A percentile compares a stretch with the other conserved stretches of the same genome.
phyloP scores from a whole-genome alignment of 2,888 invertebrate species.

The Dynastes hyllus region DNA sequence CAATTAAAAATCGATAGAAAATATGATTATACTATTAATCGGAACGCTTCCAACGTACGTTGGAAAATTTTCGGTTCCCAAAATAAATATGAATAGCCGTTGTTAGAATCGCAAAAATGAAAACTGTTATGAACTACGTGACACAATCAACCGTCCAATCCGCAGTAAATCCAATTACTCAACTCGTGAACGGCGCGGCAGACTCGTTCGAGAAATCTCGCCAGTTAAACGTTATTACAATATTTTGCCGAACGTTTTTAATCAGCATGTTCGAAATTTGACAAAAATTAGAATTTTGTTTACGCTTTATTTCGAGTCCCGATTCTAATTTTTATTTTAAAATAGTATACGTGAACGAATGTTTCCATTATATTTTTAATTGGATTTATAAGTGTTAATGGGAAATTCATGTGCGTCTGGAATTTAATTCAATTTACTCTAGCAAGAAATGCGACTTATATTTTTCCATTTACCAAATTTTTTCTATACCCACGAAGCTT shows the following conservation, averaged over 20 bases:
- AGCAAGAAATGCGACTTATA: no score
- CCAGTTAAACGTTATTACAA: constrained; percentile 37
- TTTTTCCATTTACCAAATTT: no score
- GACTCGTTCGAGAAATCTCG: constrained; percentile 31
- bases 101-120: constrained; percentile 28
- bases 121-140: constrained; percentile 51
- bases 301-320: background rate
- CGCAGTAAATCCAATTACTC: constrained; percentile 48
- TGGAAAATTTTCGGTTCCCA: background rate
- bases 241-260: constrained; percentile 32
- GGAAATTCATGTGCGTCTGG: no score
- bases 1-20: background rate
- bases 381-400: no score
- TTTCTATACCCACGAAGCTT: no score
- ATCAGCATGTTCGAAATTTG: constrained; percentile 22
- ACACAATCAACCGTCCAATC: constrained; percentile 47
- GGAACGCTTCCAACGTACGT: background rate
- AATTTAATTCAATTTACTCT: no score
- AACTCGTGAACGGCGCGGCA: constrained; percentile 21
- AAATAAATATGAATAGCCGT: constrained; percentile 21
- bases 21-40: no score
- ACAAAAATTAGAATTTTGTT: constrained; percentile 17
- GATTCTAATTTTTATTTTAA: background rate
- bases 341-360: background rate
- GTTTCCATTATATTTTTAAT: no score